Percentiles rank a stretch among this genome's conserved stretches.
Conservation (phyloP, 2,797 vertebrate species). For the Acanthurus tractus region DNA sequence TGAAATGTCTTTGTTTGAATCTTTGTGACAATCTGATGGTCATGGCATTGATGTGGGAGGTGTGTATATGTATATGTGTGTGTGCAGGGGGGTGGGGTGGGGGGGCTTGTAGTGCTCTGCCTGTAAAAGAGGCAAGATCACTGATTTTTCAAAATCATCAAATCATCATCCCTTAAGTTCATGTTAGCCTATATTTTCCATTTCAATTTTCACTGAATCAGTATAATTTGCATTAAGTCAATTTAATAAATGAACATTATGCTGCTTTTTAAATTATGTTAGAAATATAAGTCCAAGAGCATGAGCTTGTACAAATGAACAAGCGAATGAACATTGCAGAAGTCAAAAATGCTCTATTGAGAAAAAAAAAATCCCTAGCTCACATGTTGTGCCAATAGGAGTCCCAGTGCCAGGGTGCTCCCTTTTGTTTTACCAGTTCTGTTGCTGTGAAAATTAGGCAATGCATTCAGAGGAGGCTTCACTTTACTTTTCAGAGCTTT, state of each 20-base stretch:
- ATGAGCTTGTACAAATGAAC: background rate
- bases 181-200: background rate
- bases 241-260: background rate
- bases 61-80: no score
- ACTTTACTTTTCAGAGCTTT: conserved; percentile 1
- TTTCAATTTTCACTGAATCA: no score
- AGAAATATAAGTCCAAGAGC: background rate
- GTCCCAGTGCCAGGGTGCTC: background rate
- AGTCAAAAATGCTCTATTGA: no score
- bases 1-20: conserved; percentile 7
- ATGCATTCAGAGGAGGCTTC: background rate
- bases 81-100: no score
- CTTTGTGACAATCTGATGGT: conserved; percentile 12
- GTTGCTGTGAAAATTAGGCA: background rate
- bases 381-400: background rate
- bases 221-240: background rate
- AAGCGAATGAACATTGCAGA: no score
- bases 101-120: background rate
- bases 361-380: background rate
- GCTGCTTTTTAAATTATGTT: background rate
- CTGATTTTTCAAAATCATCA: background rate
- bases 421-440: background rate
- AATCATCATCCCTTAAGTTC: background rate
- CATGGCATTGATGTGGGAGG: background rate
- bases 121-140: background rate